Evolutionary conservation across 1,140 invertebrate species (phyloP).

Genomic region (Pogonus chalceus): DNA sequence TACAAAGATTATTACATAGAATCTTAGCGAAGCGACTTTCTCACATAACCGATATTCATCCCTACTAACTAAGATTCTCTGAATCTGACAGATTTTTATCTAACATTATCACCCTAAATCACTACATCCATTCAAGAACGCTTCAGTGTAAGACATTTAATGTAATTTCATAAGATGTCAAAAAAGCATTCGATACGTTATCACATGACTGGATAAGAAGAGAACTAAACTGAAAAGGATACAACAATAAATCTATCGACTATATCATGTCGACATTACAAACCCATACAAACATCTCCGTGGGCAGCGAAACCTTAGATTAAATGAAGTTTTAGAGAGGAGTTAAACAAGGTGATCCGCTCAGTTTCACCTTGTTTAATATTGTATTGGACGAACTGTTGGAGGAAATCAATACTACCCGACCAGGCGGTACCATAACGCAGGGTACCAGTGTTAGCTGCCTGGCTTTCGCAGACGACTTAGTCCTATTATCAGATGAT

Average conservation of each 20-base stretch:
- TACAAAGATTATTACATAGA: conserved; percentile 27
- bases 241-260: conserved; percentile 19
- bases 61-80: conserved; percentile 28
- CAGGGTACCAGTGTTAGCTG: too few species aligned
- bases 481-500: too few species aligned
- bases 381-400: conserved; percentile 33
- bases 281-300: conserved; percentile 17
- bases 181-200: conserved; percentile 28
- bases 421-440: conserved; percentile 9
- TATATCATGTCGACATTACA: conserved; percentile 21
- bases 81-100: conserved; percentile 26
- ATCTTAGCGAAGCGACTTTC: conserved; percentile 27
- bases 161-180: conserved; percentile 28
- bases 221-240: conserved; percentile 17
- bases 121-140: conserved; percentile 24
- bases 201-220: conserved; percentile 23
- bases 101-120: conserved; percentile 29
- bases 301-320: conserved; percentile 12
- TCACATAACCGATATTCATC: conserved; percentile 19
- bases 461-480: too few species aligned
- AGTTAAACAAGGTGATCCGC: conserved; percentile 39
- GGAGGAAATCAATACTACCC: not conserved
- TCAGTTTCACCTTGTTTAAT: conserved; percentile 38
- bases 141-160: conserved; percentile 23
- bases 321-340: conserved; percentile 25